phyloP scores from a whole-genome alignment of 2,797 vertebrate species.

The Poecile montanus region DNA sequence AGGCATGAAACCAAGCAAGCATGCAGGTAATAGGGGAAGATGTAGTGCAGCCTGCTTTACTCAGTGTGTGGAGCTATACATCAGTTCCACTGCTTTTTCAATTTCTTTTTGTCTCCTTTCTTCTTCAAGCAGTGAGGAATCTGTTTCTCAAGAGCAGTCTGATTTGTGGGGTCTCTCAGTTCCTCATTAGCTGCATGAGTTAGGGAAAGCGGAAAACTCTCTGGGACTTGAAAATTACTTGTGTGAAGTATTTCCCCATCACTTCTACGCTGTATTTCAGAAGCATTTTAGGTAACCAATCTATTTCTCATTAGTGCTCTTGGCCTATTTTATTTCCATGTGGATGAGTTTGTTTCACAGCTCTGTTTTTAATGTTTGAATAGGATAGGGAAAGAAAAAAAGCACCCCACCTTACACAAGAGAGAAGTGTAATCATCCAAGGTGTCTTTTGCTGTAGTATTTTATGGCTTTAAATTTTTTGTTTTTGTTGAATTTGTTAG shows the following conservation, averaged over 20 bases:
- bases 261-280: neutral
- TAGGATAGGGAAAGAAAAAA: neutral
- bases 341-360: neutral
- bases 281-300: neutral
- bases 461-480: neutral
- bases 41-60: neutral
- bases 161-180: neutral
- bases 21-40: neutral
- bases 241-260: neutral
- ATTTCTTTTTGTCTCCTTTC: neutral
- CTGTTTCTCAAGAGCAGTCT: neutral
- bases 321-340: neutral
- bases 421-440: neutral
- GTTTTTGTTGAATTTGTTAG: neutral
- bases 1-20: neutral
- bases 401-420: neutral
- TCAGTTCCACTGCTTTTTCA: neutral
- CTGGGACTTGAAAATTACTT: neutral
- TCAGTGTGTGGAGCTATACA: neutral
- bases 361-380: neutral
- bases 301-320: neutral
- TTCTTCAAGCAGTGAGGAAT: neutral
- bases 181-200: neutral
- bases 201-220: neutral
- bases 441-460: neutral